Percentiles rank a stretch among this genome's conserved stretches.
phyloP scores from a whole-genome alignment of 1,140 invertebrate genomes.

The Brevipalpus yothersi region DNA sequence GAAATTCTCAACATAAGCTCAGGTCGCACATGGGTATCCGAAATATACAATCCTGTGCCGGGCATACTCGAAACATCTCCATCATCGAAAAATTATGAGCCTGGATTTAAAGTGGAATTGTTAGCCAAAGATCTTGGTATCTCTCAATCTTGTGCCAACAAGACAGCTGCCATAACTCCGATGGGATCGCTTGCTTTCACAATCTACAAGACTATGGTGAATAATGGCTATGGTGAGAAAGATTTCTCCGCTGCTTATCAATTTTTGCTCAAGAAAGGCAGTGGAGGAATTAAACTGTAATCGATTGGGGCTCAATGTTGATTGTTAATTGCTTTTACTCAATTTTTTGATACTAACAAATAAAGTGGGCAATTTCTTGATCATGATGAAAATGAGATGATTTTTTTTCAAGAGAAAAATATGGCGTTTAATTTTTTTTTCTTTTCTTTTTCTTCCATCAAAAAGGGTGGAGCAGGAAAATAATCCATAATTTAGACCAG shows the following conservation, averaged over 20 bases:
- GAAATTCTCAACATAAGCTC: slow-evolving; percentile 79
- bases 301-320: no score
- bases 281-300: not conserved
- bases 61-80: slow-evolving; percentile 62
- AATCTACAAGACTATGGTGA: slow-evolving; percentile 39
- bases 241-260: slow-evolving; percentile 81
- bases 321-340: no score
- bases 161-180: slow-evolving; percentile 44
- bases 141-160: slow-evolving; percentile 51
- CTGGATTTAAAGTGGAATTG: slow-evolving; percentile 69
- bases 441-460: no score
- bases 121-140: slow-evolving; percentile 87
- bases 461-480: no score
- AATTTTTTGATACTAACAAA: no score
- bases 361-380: no score
- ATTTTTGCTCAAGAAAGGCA: slow-evolving; percentile 30
- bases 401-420: no score
- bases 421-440: no score
- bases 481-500: no score
- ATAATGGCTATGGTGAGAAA: slow-evolving; percentile 48
- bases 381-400: no score
- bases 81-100: slow-evolving; percentile 60
- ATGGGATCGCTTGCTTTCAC: slow-evolving; percentile 69
- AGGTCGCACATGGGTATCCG: slow-evolving; percentile 84
- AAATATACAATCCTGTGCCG: slow-evolving; percentile 84